Conservation (phyloP, 2,888 invertebrate species). For the Lamellibrachia satsuma region DNA sequence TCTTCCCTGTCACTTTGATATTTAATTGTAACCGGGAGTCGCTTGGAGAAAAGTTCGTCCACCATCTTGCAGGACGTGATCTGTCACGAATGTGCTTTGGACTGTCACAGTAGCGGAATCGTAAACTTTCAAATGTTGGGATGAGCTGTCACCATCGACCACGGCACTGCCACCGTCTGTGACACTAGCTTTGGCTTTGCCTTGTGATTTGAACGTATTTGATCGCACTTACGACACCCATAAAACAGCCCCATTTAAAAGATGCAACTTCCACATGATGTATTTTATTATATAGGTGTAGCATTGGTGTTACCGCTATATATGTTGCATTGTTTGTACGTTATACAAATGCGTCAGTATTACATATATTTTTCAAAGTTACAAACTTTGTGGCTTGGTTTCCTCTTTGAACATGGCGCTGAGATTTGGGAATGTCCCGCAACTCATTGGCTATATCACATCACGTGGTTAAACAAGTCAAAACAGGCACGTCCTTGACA, state of each 20-base stretch:
- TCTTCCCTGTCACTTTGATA: slow-evolving; percentile 55
- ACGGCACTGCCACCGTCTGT: not conserved
- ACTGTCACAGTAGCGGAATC: not conserved
- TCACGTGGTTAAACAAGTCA: slow-evolving; percentile 6
- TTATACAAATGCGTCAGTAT: not conserved
- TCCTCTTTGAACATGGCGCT: slow-evolving; percentile 10
- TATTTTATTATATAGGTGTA: not conserved
- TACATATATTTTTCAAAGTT: not conserved
- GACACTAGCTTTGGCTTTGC: not conserved
- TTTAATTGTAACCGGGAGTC: slow-evolving; percentile 57
- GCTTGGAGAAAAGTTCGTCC: slow-evolving; percentile 59
- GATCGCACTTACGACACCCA: not conserved
- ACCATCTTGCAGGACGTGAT: slow-evolving; percentile 30
- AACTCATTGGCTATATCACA: not conserved
- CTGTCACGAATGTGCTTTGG: not conserved
- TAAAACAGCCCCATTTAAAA: not conserved
- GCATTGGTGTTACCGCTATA: not conserved
- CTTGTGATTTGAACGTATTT: too few relatives aligned
- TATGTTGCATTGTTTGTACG: not conserved
- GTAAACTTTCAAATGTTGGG: too few relatives aligned
- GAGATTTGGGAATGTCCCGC: not conserved
- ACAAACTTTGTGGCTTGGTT: not conserved
- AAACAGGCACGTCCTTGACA: not conserved
- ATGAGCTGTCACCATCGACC: too few relatives aligned
- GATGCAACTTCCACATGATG: not conserved